Conservation (phyloP, 2,113 vertebrate genomes). For the Catagonus wagneri region DNA sequence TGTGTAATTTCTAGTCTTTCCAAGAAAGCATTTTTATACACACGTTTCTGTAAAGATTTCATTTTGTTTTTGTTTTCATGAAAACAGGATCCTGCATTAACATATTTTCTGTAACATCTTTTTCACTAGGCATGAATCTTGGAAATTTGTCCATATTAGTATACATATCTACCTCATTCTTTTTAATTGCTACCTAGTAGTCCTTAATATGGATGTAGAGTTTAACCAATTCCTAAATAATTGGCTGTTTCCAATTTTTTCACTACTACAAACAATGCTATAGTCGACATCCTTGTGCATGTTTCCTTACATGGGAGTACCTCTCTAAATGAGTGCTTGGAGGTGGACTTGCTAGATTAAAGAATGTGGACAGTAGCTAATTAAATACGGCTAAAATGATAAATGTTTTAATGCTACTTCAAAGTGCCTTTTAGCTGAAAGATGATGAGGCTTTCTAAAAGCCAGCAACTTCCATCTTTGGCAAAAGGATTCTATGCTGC, state of each 20-base stretch:
- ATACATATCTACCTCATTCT: slow-evolving; percentile 5
- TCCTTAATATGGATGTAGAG: slow-evolving; percentile 3
- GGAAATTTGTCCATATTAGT: neutral
- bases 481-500: slow-evolving; percentile 53
- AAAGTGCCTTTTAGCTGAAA: slow-evolving; percentile 69
- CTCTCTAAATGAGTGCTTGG: slow-evolving; percentile 54
- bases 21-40: neutral
- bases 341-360: slow-evolving; percentile 50
- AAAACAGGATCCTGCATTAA: neutral
- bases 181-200: slow-evolving; percentile 35
- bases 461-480: slow-evolving; percentile 52
- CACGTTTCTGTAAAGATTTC: neutral
- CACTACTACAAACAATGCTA: neutral
- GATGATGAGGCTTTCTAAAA: slow-evolving; percentile 58
- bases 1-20: neutral
- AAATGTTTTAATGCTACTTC: slow-evolving; percentile 60
- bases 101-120: slow-evolving; percentile 11
- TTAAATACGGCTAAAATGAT: slow-evolving; percentile 63
- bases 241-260: slow-evolving; percentile 34
- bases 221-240: slow-evolving; percentile 43
- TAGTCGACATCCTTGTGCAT: neutral
- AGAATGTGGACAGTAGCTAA: slow-evolving; percentile 57
- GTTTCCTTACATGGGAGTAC: slow-evolving; percentile 10
- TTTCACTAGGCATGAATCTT: slow-evolving; percentile 44
- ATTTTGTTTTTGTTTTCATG: slow-evolving; percentile 43